Base-by-base conservation (phyloP, 2,888 invertebrate genomes). In the Drosophila kuntzei region DNA sequence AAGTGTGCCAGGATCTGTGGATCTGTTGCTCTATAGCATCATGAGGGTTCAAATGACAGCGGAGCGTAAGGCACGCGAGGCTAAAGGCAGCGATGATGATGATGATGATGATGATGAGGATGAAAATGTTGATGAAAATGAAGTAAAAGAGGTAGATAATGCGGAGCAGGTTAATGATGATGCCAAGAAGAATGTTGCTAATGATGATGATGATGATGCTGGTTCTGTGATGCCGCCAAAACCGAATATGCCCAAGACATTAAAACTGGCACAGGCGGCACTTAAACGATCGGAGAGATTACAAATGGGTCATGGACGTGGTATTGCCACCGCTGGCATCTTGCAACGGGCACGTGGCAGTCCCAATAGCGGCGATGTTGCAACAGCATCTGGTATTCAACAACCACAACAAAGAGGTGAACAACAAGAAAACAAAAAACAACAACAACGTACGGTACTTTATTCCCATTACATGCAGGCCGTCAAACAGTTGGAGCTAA, bases 1-100 rank as follows among this genome's bases (percentile, higher is more conserved):
- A 69, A 93, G 94, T 6, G 92, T 93, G 1, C 93, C 94, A 0
- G 95, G 95, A 0, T 92, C 93, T 0, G 94, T 96, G 9, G 96
- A 96, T 80, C 93, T 94, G 43, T 92, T 96, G 9, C 92, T 96
- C 1, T 91, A 64, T 29, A 74, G 63, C 34, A 60, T 89, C 8
- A 89, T 77, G 79, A 57, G 54, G 2, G 22, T 58, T 0, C 76
- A 69, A 8, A 1, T 20, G 43, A 46, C 46, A 1, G 54, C 61
- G 2, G 58, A 67, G 41, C 16, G 47, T 6, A 39, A 50, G 20
- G 57, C 54, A 7, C 59, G 49, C 2, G 44, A 49, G 12, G 57
- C 18, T 0, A 14, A 39, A 0, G 43, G n/a, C 8, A 41, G 18
- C 5, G 39, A 39, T 0, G 46, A 49, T 0, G 39, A 37, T 0